These are phyloP conservation scores for Diabrotica undecimpunctata DNA, from an alignment of 1,140 invertebrate genomes.

Conservation along the genomic window DNA sequence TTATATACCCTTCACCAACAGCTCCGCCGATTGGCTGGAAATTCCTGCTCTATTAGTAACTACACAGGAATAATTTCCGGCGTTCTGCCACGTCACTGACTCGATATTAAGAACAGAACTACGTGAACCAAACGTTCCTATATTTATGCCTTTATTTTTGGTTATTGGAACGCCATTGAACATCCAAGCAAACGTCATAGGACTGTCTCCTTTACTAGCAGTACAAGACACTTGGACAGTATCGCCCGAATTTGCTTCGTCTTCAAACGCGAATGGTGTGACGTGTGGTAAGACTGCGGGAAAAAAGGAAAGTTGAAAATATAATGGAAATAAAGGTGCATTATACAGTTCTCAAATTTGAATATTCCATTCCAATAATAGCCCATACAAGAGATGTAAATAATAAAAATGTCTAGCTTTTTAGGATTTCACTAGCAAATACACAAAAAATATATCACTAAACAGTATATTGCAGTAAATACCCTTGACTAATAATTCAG, in stretches of 20 bases:
- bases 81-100: constrained; percentile 70
- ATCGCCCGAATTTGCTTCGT: constrained; percentile 51
- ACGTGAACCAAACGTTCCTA: constrained; percentile 61
- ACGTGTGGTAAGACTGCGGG: constrained; percentile 57
- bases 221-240: constrained; percentile 41
- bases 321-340: too few species aligned
- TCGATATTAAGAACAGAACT: constrained; percentile 67
- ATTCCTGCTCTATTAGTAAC: constrained; percentile 66
- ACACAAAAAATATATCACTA: not conserved
- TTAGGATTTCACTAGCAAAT: too few species aligned
- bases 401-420: too few species aligned
- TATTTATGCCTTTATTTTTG: constrained; percentile 26
- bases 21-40: constrained; percentile 61
- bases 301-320: not conserved
- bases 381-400: too few species aligned
- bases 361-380: too few species aligned
- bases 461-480: not conserved
- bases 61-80: constrained; percentile 65
- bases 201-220: constrained; percentile 37
- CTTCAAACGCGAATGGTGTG: constrained; percentile 64
- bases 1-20: constrained; percentile 66
- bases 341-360: too few species aligned
- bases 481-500: constrained; percentile 66
- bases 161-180: constrained; percentile 46
- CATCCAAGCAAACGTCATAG: constrained; percentile 47